These are phyloP conservation scores for Donacobius atricapilla DNA, from an alignment of 2,113 vertebrate species.

Conservation along the genomic window DNA sequence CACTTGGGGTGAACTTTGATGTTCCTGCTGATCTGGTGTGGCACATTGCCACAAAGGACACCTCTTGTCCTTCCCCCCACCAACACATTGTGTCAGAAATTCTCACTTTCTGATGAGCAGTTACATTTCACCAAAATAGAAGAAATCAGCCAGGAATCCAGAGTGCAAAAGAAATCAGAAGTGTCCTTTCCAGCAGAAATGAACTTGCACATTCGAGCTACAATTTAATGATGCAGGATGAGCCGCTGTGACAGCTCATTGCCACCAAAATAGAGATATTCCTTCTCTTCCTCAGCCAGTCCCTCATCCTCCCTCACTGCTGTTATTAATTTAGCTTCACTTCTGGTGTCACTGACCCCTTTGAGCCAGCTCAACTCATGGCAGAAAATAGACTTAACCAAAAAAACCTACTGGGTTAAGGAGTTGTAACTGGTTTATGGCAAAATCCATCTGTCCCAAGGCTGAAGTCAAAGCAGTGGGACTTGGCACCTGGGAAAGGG, in stretches of 20 bases:
- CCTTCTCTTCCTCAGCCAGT: not conserved
- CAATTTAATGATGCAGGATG: not conserved
- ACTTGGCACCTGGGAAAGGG: not conserved
- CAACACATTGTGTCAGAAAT: not conserved
- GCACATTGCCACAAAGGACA: not conserved
- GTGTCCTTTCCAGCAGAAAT: not conserved
- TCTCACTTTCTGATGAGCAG: not conserved
- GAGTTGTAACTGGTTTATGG: not conserved
- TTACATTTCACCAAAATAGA: not conserved
- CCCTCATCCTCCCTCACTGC: not conserved
- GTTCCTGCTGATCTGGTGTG: not conserved
- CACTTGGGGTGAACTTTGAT: not conserved
- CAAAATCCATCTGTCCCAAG: not conserved
- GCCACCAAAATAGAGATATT: not conserved
- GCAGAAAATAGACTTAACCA: not conserved
- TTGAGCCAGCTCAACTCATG: not conserved
- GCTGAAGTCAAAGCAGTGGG: not conserved
- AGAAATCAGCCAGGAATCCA: not conserved
- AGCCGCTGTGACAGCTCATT: not conserved
- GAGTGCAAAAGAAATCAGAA: not conserved
- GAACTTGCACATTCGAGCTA: not conserved
- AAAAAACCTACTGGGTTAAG: not conserved
- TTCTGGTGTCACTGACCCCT: not conserved
- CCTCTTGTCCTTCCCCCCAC: not conserved
- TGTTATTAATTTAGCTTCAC: not conserved